Evolutionary conservation across 1,140 invertebrate species (phyloP).

Genomic region (Papilio glaucus): DNA sequence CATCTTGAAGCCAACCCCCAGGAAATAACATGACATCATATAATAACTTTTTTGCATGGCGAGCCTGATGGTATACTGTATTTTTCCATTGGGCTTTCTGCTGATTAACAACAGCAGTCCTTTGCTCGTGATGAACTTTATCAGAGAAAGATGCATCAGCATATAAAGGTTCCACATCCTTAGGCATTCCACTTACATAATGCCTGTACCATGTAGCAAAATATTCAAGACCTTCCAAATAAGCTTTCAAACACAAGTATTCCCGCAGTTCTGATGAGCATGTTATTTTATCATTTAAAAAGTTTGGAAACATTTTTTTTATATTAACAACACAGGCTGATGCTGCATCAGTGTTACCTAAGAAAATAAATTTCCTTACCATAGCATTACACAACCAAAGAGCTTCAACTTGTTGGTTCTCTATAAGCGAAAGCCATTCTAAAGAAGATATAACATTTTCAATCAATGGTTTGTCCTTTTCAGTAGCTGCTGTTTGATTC

Average conservation of each 20-base stretch:
- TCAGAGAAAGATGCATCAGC: constrained; percentile 91
- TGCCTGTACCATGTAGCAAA: constrained; percentile 95
- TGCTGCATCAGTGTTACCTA: constrained; percentile 80
- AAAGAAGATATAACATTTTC: constrained; percentile 89
- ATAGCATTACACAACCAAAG: constrained; percentile 95
- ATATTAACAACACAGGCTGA: constrained; percentile 84
- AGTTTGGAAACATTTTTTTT: constrained; percentile 69
- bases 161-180: constrained; percentile 84
- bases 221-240: constrained; percentile 92
- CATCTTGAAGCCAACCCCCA: constrained; percentile 94
- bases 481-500: constrained; percentile 72
- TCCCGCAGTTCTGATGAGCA: constrained; percentile 87
- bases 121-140: constrained; percentile 94
- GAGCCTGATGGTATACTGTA: constrained; percentile 72
- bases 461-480: constrained; percentile 85
- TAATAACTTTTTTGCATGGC: constrained; percentile 88
- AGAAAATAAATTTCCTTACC: constrained; percentile 89
- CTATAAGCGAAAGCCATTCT: constrained; percentile 94
- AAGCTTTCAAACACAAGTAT: constrained; percentile 90
- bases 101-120: constrained; percentile 89
- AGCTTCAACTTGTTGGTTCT: constrained; percentile 90
- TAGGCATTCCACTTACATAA: constrained; percentile 91
- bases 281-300: constrained; percentile 64
- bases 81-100: constrained; percentile 91
- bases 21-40: constrained; percentile 96